phyloP scores from a whole-genome alignment of 2,888 invertebrate genomes.

The Thereva unica region DNA sequence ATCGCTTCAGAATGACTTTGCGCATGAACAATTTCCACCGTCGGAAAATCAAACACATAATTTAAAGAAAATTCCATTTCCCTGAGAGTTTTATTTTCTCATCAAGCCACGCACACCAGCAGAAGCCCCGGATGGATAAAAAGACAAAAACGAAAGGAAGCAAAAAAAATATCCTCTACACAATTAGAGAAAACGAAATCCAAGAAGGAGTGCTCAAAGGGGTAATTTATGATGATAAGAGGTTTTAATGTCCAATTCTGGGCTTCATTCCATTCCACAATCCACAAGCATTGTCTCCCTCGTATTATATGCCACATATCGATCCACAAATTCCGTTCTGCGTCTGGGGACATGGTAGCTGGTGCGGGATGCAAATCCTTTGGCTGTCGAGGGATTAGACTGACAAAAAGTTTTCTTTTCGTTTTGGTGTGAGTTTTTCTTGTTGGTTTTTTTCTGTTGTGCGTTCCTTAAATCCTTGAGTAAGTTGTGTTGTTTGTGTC shows the following conservation, averaged over 20 bases:
- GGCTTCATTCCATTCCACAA: conserved; percentile 5
- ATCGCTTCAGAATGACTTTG: conserved; percentile 12
- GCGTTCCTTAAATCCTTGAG: not conserved
- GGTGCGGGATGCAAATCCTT: conserved; percentile 26
- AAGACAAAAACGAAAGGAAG: conserved; percentile 11
- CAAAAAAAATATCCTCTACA: conserved; percentile 12
- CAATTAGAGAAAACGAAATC: conserved; percentile 29
- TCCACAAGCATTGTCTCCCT: conserved; percentile 15
- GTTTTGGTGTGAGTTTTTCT: too few species aligned
- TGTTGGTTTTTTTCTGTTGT: conserved; percentile 6
- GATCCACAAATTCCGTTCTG: conserved; percentile 21
- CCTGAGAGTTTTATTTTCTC: conserved; percentile 28
- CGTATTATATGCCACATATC: conserved; percentile 10
- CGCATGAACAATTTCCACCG: conserved; percentile 28
- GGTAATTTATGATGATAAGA: conserved; percentile 33
- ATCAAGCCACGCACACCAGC: conserved; percentile 5
- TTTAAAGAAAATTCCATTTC: conserved; percentile 38
- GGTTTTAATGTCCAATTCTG: conserved; percentile 28
- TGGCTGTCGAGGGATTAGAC: conserved; percentile 12
- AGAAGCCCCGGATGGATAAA: not conserved
- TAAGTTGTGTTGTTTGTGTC: too few species aligned
- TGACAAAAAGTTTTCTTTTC: conserved; percentile 6
- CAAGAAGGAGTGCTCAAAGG: conserved; percentile 32
- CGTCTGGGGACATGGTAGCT: conserved; percentile 4
- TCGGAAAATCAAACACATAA: conserved; percentile 35